Base-by-base conservation (phyloP, 2,888 invertebrate genomes). In the Morpho helenor region DNA sequence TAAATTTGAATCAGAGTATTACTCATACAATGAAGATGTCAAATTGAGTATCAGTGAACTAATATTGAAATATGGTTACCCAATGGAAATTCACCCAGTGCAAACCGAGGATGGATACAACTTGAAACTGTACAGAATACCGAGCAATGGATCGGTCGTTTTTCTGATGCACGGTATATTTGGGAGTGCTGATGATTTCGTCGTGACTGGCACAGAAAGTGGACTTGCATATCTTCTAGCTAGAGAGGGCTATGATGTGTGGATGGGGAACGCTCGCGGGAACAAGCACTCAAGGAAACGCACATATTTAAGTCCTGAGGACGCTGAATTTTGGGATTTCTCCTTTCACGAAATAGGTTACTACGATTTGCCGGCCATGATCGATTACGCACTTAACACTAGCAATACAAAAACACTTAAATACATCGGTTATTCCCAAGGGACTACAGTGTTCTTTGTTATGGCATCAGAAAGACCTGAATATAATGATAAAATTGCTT, bases 291-390 rank as follows among this genome's bases (percentile, higher is more conserved):
- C 93, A 0, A 82, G 91, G 8, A 80, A 75, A 7, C 95, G 95
- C 72, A 67, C 72, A 2, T 70, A 75, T 0, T 62, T 84, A 73
- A 66, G 78, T 1, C 77, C 90, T 0, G 71, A 70, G 0, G 80
- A 91, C 7, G 67, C 77, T 0, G 70, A 77, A n/a, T 95, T 92
- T 71, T 95, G 94, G 94, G 82, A 93, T 56, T 94, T 94, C 68
- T 95, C 95, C 54, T 97, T 94, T 93, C 95, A 97, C 76, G 94
- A 96, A 74, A 96, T 97, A 73, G 96, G 94, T 0, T 75, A 84
- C 41, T 92, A 90, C 69, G 98, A 98, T 77, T 73, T 97, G 3
- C 96, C 97, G 2, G 94, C 95, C 0, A 94, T 94, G 86, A 94
- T 98, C 39, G 95, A 97, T 72, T 93, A 93, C 71, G 87, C 94